Conservation (phyloP, 2,888 invertebrate species). For the Drosophila kuntzei region DNA sequence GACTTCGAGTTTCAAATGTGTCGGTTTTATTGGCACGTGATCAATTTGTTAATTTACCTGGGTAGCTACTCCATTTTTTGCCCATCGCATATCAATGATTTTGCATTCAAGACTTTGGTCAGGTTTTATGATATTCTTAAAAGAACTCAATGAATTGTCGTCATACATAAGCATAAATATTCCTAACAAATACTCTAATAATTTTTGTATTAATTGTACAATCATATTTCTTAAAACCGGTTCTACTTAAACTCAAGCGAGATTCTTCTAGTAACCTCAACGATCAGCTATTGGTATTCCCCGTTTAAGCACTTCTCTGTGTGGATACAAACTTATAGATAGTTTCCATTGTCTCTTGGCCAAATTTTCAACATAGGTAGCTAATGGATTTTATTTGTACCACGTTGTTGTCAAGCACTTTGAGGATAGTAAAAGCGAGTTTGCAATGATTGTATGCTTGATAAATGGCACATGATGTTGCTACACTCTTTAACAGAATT, state of each 20-base stretch:
- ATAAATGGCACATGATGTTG: constrained; percentile 46
- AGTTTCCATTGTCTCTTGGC: background rate
- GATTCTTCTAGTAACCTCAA: constrained; percentile 5
- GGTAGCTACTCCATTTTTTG: constrained; percentile 44
- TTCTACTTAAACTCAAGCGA: background rate
- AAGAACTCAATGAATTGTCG: constrained; percentile 23
- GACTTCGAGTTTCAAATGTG: constrained; percentile 27
- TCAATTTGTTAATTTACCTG: constrained; percentile 48
- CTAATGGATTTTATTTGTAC: constrained; percentile 68
- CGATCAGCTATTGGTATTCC: constrained; percentile 6
- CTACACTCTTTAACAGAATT: constrained; percentile 25
- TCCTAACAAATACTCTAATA: background rate
- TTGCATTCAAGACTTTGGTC: constrained; percentile 28
- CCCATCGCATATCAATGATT: constrained; percentile 29
- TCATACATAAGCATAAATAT: constrained; percentile 16
- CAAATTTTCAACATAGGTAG: constrained; percentile 17
- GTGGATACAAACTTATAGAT: background rate
- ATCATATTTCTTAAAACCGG: background rate
- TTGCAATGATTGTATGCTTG: constrained; percentile 37
- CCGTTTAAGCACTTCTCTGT: background rate
- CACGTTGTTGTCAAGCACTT: constrained; percentile 37
- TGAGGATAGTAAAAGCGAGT: constrained; percentile 36
- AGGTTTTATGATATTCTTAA: constrained; percentile 3
- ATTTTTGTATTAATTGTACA: constrained; percentile 4
- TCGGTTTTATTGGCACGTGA: constrained; percentile 62